Percentiles rank a stretch among this genome's conserved stretches.
Evolutionary conservation across 2,888 invertebrate genomes (phyloP).

Genomic region (Zhengitettix transpicula): DNA sequence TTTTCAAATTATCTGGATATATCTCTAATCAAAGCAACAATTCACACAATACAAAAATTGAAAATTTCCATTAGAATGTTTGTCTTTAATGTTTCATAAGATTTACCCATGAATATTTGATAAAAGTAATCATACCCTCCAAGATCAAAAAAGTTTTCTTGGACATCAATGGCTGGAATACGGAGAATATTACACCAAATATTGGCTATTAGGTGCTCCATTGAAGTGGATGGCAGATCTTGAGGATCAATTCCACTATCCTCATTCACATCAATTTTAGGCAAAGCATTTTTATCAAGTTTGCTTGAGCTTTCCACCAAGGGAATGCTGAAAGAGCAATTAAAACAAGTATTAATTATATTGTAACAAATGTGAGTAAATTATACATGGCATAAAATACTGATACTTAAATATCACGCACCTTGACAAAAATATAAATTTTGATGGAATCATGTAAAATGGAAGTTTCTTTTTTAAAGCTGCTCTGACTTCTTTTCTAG

Average conservation of each 20-base stretch:
- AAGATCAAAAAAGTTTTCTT: slow-evolving; percentile 18
- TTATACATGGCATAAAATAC: background rate
- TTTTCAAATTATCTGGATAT: too few relatives aligned
- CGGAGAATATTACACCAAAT: slow-evolving; percentile 16
- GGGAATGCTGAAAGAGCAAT: slow-evolving; percentile 14
- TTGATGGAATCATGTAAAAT: slow-evolving; percentile 18
- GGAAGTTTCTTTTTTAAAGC: slow-evolving; percentile 15
- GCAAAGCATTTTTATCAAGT: slow-evolving; percentile 15
- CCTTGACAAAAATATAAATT: slow-evolving; percentile 16
- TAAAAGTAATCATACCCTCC: slow-evolving; percentile 18
- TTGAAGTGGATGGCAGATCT: slow-evolving; percentile 11
- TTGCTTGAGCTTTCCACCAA: slow-evolving; percentile 17
- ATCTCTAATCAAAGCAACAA: too few relatives aligned
- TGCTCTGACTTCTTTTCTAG: slow-evolving; percentile 12
- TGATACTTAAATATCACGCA: slow-evolving; percentile 4
- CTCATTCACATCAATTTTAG: slow-evolving; percentile 10
- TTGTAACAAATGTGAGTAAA: background rate
- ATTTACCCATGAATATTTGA: background rate
- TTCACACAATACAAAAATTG: too few relatives aligned
- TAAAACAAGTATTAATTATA: background rate
- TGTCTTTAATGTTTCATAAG: too few relatives aligned
- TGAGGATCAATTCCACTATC: slow-evolving; percentile 11
- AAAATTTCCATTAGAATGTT: too few relatives aligned
- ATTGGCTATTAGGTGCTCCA: slow-evolving; percentile 13
- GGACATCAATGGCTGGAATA: slow-evolving; percentile 14